Percentiles rank a stretch among this genome's conserved stretches.
phyloP scores from a whole-genome alignment of 2,797 vertebrate genomes.

The Triplophysa yarkandensis region DNA sequence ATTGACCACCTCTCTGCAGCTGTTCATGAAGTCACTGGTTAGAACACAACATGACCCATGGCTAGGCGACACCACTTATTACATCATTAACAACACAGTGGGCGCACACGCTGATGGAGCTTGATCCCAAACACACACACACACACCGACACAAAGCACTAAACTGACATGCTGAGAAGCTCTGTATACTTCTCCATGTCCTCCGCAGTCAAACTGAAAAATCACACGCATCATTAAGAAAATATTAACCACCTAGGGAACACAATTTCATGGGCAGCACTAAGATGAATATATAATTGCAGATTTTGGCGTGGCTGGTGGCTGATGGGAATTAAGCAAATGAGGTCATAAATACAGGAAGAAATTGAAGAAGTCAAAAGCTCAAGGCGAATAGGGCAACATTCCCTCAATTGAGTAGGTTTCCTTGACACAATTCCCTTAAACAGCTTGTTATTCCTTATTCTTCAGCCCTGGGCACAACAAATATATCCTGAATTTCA shows the following conservation, averaged over 20 bases:
- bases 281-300: slow-evolving; percentile 52
- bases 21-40: not conserved
- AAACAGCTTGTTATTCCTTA: not conserved
- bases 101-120: slow-evolving; percentile 5
- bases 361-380: slow-evolving; percentile 35
- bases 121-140: not conserved
- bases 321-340: slow-evolving; percentile 52
- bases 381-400: not conserved
- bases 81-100: slow-evolving; percentile 38
- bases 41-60: slow-evolving; percentile 20
- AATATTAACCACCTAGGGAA: slow-evolving; percentile 60
- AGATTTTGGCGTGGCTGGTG: slow-evolving; percentile 51
- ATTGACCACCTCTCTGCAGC: not conserved
- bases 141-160: not conserved
- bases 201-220: slow-evolving; percentile 50
- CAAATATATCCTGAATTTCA: not conserved
- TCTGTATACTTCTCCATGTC: slow-evolving; percentile 26
- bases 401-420: not conserved
- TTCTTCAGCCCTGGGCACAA: not conserved
- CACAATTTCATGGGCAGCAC: slow-evolving; percentile 40
- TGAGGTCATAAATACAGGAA: slow-evolving; percentile 33
- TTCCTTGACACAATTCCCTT: slow-evolving; percentile 6
- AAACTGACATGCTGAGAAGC: slow-evolving; percentile 30
- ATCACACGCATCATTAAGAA: slow-evolving; percentile 55
- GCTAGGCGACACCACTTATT: slow-evolving; percentile 30